Evolutionary conservation across 1,140 invertebrate species (phyloP).

Genomic region (Papilio aristodemus): DNA sequence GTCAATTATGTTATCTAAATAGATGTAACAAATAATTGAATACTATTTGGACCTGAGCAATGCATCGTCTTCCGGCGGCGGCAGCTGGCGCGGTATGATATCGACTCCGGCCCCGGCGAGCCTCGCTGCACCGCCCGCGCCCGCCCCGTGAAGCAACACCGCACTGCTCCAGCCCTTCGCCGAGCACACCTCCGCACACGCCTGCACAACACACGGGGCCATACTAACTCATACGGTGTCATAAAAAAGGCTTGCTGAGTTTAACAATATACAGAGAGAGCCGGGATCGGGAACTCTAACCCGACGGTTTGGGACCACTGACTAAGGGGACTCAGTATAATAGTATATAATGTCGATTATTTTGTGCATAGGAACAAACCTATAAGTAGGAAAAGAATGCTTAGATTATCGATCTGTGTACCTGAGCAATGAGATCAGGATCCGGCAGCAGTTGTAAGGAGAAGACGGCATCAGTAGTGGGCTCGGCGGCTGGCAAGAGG

Average conservation of each 20-base stretch:
- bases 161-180: constrained; percentile 63
- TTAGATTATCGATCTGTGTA: background rate
- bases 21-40: background rate
- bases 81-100: constrained; percentile 50
- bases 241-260: no score
- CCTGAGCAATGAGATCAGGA: constrained; percentile 25
- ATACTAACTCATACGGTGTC: background rate
- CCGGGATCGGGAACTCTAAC: no score
- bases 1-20: no score
- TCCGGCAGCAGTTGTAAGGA: constrained; percentile 18
- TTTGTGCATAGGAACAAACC: no score
- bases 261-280: no score
- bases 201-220: constrained; percentile 37
- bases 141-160: constrained; percentile 62
- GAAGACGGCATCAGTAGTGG: background rate
- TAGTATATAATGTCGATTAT: no score
- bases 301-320: background rate
- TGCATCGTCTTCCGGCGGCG: constrained; percentile 51
- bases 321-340: no score
- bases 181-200: constrained; percentile 50
- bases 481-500: background rate
- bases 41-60: constrained; percentile 65
- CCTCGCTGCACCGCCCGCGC: constrained; percentile 49
- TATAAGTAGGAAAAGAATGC: background rate
- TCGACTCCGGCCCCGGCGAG: constrained; percentile 45